Evolutionary conservation across 2,113 vertebrate species (phyloP).

Genomic region (Vombatus ursinus): DNA sequence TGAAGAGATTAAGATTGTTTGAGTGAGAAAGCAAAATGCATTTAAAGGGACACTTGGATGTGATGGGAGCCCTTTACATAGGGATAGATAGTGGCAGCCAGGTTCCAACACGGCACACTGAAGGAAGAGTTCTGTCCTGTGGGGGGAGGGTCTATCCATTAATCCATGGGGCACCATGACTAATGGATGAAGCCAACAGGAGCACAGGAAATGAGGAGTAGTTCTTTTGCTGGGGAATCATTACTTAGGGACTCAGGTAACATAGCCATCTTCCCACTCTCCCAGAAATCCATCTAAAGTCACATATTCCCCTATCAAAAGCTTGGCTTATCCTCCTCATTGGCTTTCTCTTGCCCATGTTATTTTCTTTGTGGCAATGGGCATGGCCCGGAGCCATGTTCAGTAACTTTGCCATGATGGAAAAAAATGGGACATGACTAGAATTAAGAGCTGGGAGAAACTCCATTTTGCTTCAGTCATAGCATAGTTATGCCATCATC

Average conservation of each 20-base stretch:
- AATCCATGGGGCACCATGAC: conserved; percentile 32
- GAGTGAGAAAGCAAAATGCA: conserved; percentile 60
- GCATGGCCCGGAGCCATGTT: conserved; percentile 10
- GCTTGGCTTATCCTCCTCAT: conserved; percentile 14
- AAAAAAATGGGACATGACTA: not conserved
- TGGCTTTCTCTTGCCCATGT: not conserved
- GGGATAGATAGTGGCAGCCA: conserved; percentile 13
- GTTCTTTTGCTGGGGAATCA: not conserved
- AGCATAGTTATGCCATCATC: not conserved
- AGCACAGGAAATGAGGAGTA: conserved; percentile 7
- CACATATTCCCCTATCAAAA: not conserved
- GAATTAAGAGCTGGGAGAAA: not conserved
- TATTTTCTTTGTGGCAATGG: conserved; percentile 19
- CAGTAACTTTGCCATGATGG: conserved; percentile 17
- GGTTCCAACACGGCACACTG: not conserved
- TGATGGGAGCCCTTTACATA: conserved; percentile 32
- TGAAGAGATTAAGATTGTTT: conserved; percentile 65
- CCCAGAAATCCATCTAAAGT: conserved; percentile 4
- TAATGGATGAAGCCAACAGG: not conserved
- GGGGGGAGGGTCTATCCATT: conserved; percentile 52
- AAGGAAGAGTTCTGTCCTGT: conserved; percentile 44
- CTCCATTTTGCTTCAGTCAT: not conserved
- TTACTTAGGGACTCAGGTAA: not conserved
- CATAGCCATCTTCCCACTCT: not conserved
- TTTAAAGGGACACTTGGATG: conserved; percentile 50